A percentile compares a stretch with the other conserved stretches of the same genome.
These are phyloP conservation scores for Clitarchus hookeri DNA, from an alignment of 2,888 invertebrate genomes.

Conservation along the genomic window DNA sequence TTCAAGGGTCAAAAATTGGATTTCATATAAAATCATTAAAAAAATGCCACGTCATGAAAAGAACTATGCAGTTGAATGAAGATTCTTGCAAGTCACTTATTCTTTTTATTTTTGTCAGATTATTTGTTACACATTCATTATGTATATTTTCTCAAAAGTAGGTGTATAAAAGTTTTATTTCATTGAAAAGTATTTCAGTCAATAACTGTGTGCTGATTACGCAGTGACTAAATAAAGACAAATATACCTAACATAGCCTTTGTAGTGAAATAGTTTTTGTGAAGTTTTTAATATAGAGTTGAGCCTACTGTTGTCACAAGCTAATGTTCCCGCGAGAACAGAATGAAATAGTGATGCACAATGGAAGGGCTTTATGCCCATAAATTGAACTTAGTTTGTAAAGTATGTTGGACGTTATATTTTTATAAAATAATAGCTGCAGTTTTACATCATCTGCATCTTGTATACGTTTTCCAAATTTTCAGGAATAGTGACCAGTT, in stretches of 20 bases:
- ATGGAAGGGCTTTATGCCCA: conserved; percentile 2
- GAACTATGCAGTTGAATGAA: neutral
- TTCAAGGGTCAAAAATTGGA: neutral
- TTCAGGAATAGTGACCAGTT: neutral
- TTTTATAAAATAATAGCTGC: neutral
- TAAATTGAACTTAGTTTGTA: neutral
- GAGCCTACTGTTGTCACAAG: neutral
- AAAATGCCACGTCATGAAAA: neutral
- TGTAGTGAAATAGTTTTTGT: neutral
- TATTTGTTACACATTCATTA: neutral
- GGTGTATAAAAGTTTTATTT: neutral
- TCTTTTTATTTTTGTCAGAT: neutral
- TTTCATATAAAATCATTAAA: neutral
- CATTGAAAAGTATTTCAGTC: neutral
- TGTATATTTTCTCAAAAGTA: neutral
- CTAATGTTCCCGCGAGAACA: neutral
- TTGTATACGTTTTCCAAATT: conserved; percentile 9
- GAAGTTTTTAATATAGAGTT: neutral
- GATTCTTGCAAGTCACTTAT: neutral
- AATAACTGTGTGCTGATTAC: neutral
- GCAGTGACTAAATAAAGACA: neutral
- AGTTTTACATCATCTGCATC: conserved; percentile 1
- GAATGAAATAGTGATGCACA: conserved; percentile 7
- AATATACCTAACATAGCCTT: neutral
- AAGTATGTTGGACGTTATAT: neutral